A percentile compares a stretch with the other conserved stretches of the same genome.
phyloP scores from a whole-genome alignment of 2,797 vertebrate genomes.

The Ataeniobius toweri region DNA sequence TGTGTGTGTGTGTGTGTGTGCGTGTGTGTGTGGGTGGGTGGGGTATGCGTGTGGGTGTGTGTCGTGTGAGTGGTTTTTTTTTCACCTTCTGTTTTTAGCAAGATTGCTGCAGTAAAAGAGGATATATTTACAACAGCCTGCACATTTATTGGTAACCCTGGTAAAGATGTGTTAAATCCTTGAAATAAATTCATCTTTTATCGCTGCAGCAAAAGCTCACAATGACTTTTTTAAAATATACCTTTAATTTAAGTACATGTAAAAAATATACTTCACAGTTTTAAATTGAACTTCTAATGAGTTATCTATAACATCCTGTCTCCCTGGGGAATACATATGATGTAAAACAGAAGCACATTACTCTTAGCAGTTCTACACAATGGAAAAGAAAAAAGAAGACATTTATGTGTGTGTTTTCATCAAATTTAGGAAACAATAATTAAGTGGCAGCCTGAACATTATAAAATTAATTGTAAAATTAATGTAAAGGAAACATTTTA shows the following conservation, averaged over 20 bases:
- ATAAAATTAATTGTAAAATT: too few species aligned
- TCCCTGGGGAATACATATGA: neutral
- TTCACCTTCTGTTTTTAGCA: constrained; percentile 7
- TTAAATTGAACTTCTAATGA: neutral
- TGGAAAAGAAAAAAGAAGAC: neutral
- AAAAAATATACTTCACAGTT: neutral
- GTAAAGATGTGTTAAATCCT: neutral
- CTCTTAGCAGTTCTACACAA: neutral
- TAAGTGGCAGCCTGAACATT: too few species aligned
- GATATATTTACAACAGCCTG: neutral
- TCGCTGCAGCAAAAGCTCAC: neutral
- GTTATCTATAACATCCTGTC: too few species aligned
- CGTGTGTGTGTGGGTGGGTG: constrained; percentile 12
- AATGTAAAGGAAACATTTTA: too few species aligned
- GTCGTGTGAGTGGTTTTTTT: constrained; percentile 20
- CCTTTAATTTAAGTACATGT: neutral
- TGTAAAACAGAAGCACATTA: neutral
- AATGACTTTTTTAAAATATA: neutral
- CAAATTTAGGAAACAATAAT: too few species aligned
- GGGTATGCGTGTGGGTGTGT: constrained; percentile 34
- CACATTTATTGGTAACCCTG: neutral
- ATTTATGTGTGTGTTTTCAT: too few species aligned
- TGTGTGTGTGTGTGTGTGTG: constrained; percentile 19
- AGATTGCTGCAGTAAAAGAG: constrained; percentile 21
- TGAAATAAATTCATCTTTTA: neutral